Evolutionary conservation across 1,140 invertebrate genomes (phyloP).

Genomic region (Aphaenogaster floridana): DNA sequence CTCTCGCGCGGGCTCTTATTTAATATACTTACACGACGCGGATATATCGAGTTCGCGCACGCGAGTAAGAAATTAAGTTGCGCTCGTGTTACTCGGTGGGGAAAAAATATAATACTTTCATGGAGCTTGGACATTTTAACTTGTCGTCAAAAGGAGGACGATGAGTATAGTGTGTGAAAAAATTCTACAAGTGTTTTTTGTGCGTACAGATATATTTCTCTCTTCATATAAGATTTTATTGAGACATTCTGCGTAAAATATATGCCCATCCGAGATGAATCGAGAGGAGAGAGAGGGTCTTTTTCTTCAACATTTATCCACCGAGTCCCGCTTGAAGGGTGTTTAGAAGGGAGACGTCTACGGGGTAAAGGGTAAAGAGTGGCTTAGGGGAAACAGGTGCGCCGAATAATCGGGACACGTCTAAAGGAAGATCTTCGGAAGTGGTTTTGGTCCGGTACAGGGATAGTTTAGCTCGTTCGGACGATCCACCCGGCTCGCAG

Average conservation of each 20-base stretch:
- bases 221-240: background rate
- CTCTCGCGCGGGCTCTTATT: constrained; percentile 16
- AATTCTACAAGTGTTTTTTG: background rate
- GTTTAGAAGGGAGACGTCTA: constrained; percentile 21
- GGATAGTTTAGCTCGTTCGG: constrained; percentile 56
- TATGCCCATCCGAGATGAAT: constrained; percentile 6
- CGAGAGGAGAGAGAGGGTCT: background rate
- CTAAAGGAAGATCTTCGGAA: constrained; percentile 53
- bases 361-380: constrained; percentile 30
- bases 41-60: background rate
- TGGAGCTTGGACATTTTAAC: background rate
- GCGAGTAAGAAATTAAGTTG: background rate
- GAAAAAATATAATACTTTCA: background rate
- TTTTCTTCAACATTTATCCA: background rate
- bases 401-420: constrained; percentile 58
- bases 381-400: constrained; percentile 50
- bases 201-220: background rate
- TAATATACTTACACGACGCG: constrained; percentile 41
- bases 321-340: constrained; percentile 5
- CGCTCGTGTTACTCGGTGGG: background rate
- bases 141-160: background rate
- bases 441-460: constrained; percentile 41
- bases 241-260: background rate
- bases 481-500: constrained; percentile 42
- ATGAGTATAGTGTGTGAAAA: background rate